Evolutionary conservation across 2,888 invertebrate species (phyloP), one percentile per base, ranked within the genome.

Genomic region (Aricia artaxerxes): DNA sequence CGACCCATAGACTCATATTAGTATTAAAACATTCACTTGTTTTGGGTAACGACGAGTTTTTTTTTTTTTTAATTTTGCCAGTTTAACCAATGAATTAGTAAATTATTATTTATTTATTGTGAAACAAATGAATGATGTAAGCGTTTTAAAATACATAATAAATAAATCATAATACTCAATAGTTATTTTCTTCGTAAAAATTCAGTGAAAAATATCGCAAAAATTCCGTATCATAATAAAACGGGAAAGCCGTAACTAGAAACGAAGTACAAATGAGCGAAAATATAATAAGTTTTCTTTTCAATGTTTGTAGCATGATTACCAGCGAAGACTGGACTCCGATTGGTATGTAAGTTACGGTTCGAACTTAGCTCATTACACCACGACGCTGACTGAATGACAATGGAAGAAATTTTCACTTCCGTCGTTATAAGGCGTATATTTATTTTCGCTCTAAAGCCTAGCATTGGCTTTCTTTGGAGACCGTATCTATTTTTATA

Each of bases 341-440:
- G 90, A 93, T 93, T 92, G 92, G 92, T 93, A 93, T 93, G 94
- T 93, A 94, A 92, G 94, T 92, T 91, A 90, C 91, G 90, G 87
- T 90, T 90, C 89, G 90, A 94, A 94, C 93, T 94, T 94, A 93
- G 92, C 93, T 94, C 94, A 94, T 94, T 93, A 94, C 94, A 89
- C 86, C 85, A 85, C 85, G 87, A 89, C 93, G 93, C 87, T 84
- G 80, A 79, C 82, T 83, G 94, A 93, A 94, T 94, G 90, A 93
- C 92, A 94, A 94, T 93, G 88, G 86, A 84, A 85, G 83, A 87
- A 90, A 91, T 93, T 93, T 92, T 93, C 91, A 91, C 91, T 91
- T 90, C 88, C 89, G 86, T 86, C 88, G 85, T 86, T 92, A 91
- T 91, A 90, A 91, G 90, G 87, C 88, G 86, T 49, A 87, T 86